A percentile compares a stretch with the other conserved stretches of the same genome.
Conservation (phyloP, 2,797 vertebrate species). For the Melanogrammus aeglefinus region DNA sequence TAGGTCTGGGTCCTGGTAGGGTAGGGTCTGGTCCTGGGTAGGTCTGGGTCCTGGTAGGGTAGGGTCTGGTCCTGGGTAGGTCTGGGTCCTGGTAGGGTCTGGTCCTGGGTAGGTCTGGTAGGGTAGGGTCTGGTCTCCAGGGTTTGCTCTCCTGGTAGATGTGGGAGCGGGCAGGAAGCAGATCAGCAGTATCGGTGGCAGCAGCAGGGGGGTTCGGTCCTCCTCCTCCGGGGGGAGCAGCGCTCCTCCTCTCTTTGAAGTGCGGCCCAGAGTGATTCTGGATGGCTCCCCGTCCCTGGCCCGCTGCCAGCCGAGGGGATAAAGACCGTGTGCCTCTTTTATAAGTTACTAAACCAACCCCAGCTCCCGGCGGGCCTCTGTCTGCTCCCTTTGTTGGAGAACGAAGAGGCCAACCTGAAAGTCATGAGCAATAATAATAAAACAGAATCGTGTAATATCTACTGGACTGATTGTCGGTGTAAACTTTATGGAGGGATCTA, state of each 20-base stretch:
- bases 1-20: not conserved
- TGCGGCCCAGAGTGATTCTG: slow-evolving; percentile 38
- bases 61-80: no score
- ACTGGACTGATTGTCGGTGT: not conserved
- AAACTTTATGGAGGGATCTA: not conserved
- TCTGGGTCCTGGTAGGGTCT: no score
- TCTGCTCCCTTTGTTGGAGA: slow-evolving; percentile 10
- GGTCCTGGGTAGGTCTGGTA: no score
- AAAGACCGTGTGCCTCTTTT: slow-evolving; percentile 17
- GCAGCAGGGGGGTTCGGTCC: slow-evolving; percentile 31
- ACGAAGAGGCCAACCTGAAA: slow-evolving; percentile 4
- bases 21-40: no score
- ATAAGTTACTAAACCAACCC: slow-evolving; percentile 22
- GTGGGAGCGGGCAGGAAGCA: not conserved
- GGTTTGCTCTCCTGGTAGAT: no score
- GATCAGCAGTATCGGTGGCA: slow-evolving; percentile 21
- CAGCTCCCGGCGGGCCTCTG: not conserved
- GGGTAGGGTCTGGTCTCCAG: not conserved
- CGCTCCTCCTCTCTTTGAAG: slow-evolving; percentile 34
- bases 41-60: no score
- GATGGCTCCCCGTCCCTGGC: slow-evolving; percentile 27
- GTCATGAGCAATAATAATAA: not conserved
- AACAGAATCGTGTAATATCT: not conserved
- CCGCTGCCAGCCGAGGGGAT: slow-evolving; percentile 25
- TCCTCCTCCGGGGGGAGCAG: slow-evolving; percentile 31